Evolutionary conservation across 2,113 vertebrate genomes (phyloP).

Genomic region (Hyla sarda): DNA sequence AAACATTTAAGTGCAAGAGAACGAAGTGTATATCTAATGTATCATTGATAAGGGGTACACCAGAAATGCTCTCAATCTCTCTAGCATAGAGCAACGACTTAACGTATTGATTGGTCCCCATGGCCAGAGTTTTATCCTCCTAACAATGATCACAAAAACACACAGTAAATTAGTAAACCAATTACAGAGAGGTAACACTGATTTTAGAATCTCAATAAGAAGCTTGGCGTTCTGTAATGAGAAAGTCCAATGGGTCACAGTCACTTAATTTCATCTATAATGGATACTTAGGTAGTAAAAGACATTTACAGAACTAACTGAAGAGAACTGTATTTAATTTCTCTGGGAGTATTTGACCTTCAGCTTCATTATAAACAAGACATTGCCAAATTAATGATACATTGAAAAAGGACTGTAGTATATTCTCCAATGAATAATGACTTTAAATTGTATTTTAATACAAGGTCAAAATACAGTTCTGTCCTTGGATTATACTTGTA

Average conservation of each 20-base stretch:
- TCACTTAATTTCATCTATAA: slow-evolving; percentile 7
- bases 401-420: background rate
- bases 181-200: background rate
- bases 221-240: slow-evolving; percentile 11
- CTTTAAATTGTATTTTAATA: slow-evolving; percentile 10
- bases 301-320: background rate
- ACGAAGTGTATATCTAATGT: slow-evolving; percentile 15
- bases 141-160: slow-evolving; percentile 11
- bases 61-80: background rate
- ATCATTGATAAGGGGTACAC: slow-evolving; percentile 19
- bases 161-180: slow-evolving; percentile 28
- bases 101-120: slow-evolving; percentile 20
- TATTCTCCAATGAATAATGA: slow-evolving; percentile 16
- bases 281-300: slow-evolving; percentile 8
- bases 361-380: slow-evolving; percentile 20
- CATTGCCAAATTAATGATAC: slow-evolving; percentile 15
- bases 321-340: slow-evolving; percentile 29
- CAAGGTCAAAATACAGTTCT: slow-evolving; percentile 16
- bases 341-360: slow-evolving; percentile 7
- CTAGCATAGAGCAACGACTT: background rate
- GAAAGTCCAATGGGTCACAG: slow-evolving; percentile 11
- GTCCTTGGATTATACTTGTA: slow-evolving; percentile 10
- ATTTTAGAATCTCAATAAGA: slow-evolving; percentile 23
- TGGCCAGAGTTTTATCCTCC: background rate
- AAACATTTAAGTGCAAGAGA: slow-evolving; percentile 2